Conservation (phyloP, 2,797 vertebrate genomes). For the Gallirallus australis region DNA sequence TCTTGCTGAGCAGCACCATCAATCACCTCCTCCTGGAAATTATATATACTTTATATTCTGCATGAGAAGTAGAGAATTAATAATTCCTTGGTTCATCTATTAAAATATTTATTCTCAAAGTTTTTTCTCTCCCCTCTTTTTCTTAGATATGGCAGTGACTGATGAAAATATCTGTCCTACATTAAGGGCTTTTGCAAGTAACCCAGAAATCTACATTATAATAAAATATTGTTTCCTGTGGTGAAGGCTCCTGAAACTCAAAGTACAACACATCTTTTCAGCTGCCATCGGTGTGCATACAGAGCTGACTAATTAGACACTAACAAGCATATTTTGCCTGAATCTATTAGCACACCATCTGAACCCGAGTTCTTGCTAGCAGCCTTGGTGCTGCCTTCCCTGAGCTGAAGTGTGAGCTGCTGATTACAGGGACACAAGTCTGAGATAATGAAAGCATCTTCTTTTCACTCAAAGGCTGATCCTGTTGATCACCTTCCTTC, state of each 20-base stretch:
- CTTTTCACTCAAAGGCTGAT: neutral
- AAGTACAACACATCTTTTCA: slow-evolving; percentile 42
- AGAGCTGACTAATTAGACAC: slow-evolving; percentile 66
- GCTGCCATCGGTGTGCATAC: neutral
- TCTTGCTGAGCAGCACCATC: neutral
- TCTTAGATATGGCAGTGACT: neutral
- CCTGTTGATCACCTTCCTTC: neutral
- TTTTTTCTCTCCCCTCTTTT: neutral
- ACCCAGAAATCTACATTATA: slow-evolving; percentile 55
- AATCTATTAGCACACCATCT: slow-evolving; percentile 37
- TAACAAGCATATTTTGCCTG: slow-evolving; percentile 67
- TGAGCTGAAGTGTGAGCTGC: neutral
- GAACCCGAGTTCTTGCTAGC: slow-evolving; percentile 34
- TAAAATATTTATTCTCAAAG: slow-evolving; percentile 56
- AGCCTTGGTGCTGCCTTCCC: neutral
- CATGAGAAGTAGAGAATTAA: slow-evolving; percentile 14
- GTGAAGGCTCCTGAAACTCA: slow-evolving; percentile 42
- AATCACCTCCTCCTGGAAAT: neutral
- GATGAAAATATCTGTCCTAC: slow-evolving; percentile 25
- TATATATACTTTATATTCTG: neutral
- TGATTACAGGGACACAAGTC: slow-evolving; percentile 14
- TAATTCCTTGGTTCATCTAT: slow-evolving; percentile 25
- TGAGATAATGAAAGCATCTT: slow-evolving; percentile 53
- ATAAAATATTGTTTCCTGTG: slow-evolving; percentile 58
- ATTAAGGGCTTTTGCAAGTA: slow-evolving; percentile 18